Evolutionary conservation across 2,797 vertebrate species (phyloP), one percentile per base, ranked within the genome.

Genomic region (Echeneis naucrates): DNA sequence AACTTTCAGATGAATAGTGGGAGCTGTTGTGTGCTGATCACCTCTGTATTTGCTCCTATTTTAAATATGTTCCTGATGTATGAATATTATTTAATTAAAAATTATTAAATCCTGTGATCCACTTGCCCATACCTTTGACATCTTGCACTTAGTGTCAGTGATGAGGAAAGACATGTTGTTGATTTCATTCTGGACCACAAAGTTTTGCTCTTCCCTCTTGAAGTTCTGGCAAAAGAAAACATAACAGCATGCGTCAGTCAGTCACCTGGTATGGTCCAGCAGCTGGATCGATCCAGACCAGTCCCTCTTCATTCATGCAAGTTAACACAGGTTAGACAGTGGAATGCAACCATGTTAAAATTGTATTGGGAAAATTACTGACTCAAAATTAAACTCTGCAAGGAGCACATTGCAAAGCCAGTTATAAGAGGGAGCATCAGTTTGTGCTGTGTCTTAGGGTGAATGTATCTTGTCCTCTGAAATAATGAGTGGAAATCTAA

Each of bases 121-220:
- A 17, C 62, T 2, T 21, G 12, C 37, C 50, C 72, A 17, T 95
- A 97, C 97, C 97, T 98, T 99, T 4, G 97, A 96, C 96, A 98
- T 98, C 91, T 98, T 99, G 54, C 97, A 97, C 88, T 98, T 98
- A 63, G 96, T 97, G 75, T 99, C 97, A 17, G 95, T 96, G 82
- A 98, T 98, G 56, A 99, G 96, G 82, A 99, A 99, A 23, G 97
- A 98, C 97, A 99, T 98, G 72, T 99, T 99, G 93, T 99, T 98
- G 92, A 99, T 99, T 92, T 99, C 97, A 86, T 99, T 99, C 91
- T 98, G 97, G 52, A 99, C 96, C 62, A 99, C 97, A 53, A 99
- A 98, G 81, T 99, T 99, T 90, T 98, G 97, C 59, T 99, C 97
- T 87, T 99, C 97, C 59, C 97, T 95, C 89, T 98, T 99, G 92